A percentile compares a stretch with the other conserved stretches of the same genome.
These are phyloP conservation scores for Eublepharis macularius DNA, from an alignment of 2,113 vertebrate species.

Conservation along the genomic window DNA sequence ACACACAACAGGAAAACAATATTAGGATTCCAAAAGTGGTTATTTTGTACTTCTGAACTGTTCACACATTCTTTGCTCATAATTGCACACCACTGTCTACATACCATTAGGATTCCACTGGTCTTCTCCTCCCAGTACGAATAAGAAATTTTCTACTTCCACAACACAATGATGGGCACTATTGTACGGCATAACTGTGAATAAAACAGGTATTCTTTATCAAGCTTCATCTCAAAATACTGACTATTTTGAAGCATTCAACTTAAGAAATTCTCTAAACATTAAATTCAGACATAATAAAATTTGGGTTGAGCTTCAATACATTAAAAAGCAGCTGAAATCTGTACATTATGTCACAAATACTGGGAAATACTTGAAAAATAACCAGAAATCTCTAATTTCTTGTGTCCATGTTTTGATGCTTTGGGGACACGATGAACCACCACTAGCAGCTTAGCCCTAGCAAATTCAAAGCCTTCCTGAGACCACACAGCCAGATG, in stretches of 20 bases:
- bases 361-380: no score
- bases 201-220: constrained; percentile 58
- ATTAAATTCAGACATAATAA: not conserved
- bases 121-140: constrained; percentile 97
- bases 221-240: constrained; percentile 37
- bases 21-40: not conserved
- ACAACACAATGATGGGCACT: constrained; percentile 99
- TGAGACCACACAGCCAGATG: not conserved
- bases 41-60: not conserved
- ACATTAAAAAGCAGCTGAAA: constrained; percentile 25
- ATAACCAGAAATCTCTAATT: not conserved
- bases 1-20: not conserved
- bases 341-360: constrained; percentile 42
- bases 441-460: not conserved
- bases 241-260: constrained; percentile 1
- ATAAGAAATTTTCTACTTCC: constrained; percentile 98
- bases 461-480: not conserved
- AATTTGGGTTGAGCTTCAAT: not conserved
- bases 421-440: no score
- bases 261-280: constrained; percentile 38
- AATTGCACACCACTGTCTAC: constrained; percentile 44
- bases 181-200: constrained; percentile 99
- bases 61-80: constrained; percentile 1
- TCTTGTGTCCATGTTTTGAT: not conserved
- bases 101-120: constrained; percentile 99